Conservation (phyloP, 2,888 invertebrate genomes). For the Callosobruchus maculatus region DNA sequence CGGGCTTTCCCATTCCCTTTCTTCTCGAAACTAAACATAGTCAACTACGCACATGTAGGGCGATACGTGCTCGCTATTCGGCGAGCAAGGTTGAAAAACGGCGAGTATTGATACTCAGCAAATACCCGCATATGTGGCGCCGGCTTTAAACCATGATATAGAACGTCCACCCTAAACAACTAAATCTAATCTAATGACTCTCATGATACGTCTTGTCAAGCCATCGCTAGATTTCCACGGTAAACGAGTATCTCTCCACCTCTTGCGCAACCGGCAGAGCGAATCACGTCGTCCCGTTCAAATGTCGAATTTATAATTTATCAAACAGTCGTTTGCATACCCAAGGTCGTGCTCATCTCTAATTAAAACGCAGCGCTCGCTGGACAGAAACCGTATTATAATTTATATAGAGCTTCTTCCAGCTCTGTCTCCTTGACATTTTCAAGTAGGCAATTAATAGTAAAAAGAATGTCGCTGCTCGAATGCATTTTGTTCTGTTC, state of each 20-base stretch:
- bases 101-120: too few relatives aligned
- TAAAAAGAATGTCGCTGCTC: conserved; percentile 9
- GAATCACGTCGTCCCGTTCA: conserved; percentile 17
- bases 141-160: too few relatives aligned
- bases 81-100: too few relatives aligned
- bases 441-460: conserved; percentile 38
- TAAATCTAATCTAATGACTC: too few relatives aligned
- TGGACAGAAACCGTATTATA: conserved; percentile 37
- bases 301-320: conserved; percentile 15
- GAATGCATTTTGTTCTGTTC: not conserved
- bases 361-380: conserved; percentile 34
- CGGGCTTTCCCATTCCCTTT: too few relatives aligned
- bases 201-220: too few relatives aligned
- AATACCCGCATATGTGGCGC: too few relatives aligned
- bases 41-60: too few relatives aligned
- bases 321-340: not conserved
- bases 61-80: too few relatives aligned
- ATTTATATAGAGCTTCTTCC: conserved; percentile 38
- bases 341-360: conserved; percentile 26
- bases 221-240: not conserved
- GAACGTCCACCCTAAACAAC: too few relatives aligned
- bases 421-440: conserved; percentile 37
- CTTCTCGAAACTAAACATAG: too few relatives aligned
- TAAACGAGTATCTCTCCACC: conserved; percentile 4
- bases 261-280: conserved; percentile 13